Base-by-base conservation (phyloP, 2,113 vertebrate genomes). In the Pelodiscus sinensis region DNA sequence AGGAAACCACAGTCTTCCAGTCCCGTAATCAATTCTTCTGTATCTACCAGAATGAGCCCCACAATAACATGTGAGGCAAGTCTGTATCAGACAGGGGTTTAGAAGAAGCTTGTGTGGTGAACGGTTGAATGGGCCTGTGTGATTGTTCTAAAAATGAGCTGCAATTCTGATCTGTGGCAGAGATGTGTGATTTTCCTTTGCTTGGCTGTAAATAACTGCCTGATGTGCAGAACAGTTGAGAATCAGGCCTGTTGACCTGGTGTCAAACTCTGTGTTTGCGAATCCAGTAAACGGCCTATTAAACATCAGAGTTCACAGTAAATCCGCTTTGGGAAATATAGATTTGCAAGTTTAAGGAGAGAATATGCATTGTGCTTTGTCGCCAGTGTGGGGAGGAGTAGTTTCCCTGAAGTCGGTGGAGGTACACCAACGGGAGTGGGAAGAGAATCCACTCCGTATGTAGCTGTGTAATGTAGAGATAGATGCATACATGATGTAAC, bases 341-440 rank as follows among this genome's bases (percentile, higher is more conserved):
- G 44, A 1, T 27, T 55, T 15, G 8, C 50, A 73, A 77, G 15
- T 35, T 10, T 0, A 0, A 9, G 44, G 29, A 44, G 87, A 50
- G 50, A 8, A 50, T 60, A 68, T 8, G 19, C 27, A 19, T 65
- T 88, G 24, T 57, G 50, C 0, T 0, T 35, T 38, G 9, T 12
- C 3, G 52, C 52, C 52, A 54, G 1, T 89, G 81, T 78, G 86
- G 62, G 38, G 54, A 15, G 38, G 77, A 68, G 16, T 35, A 50
- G 14, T 27, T 79, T 51, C 92, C 85, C 35, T 38, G 55, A 90
- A 25, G 2, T 77, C 75, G 80, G 82, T 82, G 6, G 0, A 38
- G 71, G 14, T 38, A 60, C 55, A 50, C 14, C 58, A 92, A n/a
- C 51, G 50, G 24, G 44, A 79, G 22, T n/a, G n/a, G 81, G 77